A percentile compares a stretch with the other conserved stretches of the same genome.
Evolutionary conservation across 2,797 vertebrate genomes (phyloP).

Genomic region (Perdix hodgsoniae): DNA sequence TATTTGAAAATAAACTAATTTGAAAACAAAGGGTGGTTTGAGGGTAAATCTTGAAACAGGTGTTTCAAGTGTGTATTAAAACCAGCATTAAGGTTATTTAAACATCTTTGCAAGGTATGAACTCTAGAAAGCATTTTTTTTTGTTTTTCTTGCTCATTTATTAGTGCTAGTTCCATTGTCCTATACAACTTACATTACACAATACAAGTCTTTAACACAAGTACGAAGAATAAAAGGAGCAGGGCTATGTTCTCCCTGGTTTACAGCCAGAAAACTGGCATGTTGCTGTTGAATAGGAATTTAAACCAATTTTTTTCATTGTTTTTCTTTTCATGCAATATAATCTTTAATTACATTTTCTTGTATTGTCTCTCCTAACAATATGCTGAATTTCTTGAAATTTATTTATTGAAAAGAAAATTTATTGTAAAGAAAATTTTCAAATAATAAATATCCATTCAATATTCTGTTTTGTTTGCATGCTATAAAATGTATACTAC

Average conservation of each 20-base stretch:
- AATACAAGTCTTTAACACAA: conserved; percentile 39
- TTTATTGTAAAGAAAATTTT: neutral
- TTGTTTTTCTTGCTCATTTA: conserved; percentile 29
- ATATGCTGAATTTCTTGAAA: too few species aligned
- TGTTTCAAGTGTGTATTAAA: conserved; percentile 5
- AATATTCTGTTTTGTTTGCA: neutral
- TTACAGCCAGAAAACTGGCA: conserved; percentile 31
- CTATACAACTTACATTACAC: neutral
- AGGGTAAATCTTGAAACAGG: neutral
- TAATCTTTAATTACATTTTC: neutral
- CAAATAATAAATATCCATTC: neutral
- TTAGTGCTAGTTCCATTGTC: neutral
- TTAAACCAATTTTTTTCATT: neutral
- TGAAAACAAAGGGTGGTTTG: neutral
- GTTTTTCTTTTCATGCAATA: neutral
- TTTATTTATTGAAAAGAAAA: neutral
- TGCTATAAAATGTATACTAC: conserved; percentile 1
- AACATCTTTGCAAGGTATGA: neutral
- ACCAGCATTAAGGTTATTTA: neutral
- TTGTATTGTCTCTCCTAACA: neutral
- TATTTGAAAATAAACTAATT: neutral
- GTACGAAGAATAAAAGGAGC: conserved; percentile 14
- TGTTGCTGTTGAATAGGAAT: neutral
- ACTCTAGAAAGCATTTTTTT: conserved; percentile 24
- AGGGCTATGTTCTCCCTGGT: neutral